phyloP scores from a whole-genome alignment of 2,113 vertebrate species.

The Alligator sinensis region DNA sequence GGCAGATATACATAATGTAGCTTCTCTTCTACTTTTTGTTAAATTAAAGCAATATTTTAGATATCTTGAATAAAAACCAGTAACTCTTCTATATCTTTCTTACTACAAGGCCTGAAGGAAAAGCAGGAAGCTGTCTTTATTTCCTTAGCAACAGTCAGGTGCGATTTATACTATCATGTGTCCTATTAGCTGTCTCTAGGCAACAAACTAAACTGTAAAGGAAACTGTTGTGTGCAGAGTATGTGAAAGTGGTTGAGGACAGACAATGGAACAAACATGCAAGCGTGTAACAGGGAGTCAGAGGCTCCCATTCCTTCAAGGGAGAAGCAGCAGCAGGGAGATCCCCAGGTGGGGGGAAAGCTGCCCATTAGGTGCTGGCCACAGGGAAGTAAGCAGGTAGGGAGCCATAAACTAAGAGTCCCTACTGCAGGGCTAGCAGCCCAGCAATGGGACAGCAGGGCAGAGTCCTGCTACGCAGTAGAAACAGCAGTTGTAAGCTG shows the following conservation, averaged over 20 bases:
- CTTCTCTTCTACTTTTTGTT: conserved; percentile 1
- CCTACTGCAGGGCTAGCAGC: no score
- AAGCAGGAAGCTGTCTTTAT: conserved; percentile 55
- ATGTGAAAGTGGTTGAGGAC: neutral
- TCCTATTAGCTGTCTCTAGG: conserved; percentile 74
- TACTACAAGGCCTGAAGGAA: conserved; percentile 53
- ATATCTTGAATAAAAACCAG: conserved; percentile 11
- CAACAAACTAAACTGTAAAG: conserved; percentile 60
- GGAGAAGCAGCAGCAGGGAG: no score
- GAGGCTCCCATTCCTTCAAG: no score
- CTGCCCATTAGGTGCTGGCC: no score
- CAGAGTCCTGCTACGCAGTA: no score
- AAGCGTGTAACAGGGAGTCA: neutral
- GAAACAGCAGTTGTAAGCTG: no score
- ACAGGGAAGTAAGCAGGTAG: no score
- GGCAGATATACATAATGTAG: neutral
- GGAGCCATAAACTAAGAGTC: no score
- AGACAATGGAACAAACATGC: neutral
- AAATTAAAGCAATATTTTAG: conserved; percentile 62
- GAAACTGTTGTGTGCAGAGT: conserved; percentile 2
- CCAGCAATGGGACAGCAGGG: no score
- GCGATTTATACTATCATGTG: conserved; percentile 57
- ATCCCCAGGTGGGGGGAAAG: no score
- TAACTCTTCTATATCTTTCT: conserved; percentile 31
- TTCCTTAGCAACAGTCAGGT: conserved; percentile 78